Base-by-base conservation (phyloP, 2,113 vertebrate species). In the Clarias macrocephalus region DNA sequence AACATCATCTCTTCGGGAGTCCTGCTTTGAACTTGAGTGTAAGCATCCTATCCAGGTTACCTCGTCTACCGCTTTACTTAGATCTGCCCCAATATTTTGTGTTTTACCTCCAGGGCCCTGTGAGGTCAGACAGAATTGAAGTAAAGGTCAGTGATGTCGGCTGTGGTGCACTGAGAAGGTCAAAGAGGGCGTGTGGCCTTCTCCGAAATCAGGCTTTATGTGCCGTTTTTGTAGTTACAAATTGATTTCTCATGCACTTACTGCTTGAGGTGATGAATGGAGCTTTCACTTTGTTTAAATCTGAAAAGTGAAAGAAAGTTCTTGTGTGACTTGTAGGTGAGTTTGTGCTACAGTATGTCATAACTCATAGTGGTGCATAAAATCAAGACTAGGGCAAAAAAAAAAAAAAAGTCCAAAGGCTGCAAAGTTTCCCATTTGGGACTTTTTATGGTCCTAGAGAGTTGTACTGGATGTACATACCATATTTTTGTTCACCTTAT, bases 101-200 rank as follows among this genome's bases (percentile, higher is more conserved):
- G 86, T 62, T 80, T 80, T 81, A 33, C 75, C 81, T 60, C 86
- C 63, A 18, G 37, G 72, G 79, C 79, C 75, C 80, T 56, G 23
- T 75, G 91, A 94, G 90, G 91, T 92, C 91, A 91, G 68, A 30
- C 13, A 28, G 72, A 90, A 90, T 91, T 90, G 73, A 91, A 76
- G 1, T 62, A 94, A 94, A 93, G 91, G 94, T 93, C 91, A 90
- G 33, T 52, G 23, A 59, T 86, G 89, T 90, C 90, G 62, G 23
- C 62, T 89, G 86, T 9, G 88, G 42, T 42, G 25, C 2, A 1
- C 85, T 66, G 25, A 82, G 81, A 68, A 76, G 75, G 85, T 86
- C 84, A 66, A 59, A 63, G 25, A 80, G 60, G 62, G 37, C 42
- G 1, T 48, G 19, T 81, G 82, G 86, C 76, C 89, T 81, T 87